phyloP scores from a whole-genome alignment of 2,888 invertebrate species.

The Dasysyrphus tricinctus region DNA sequence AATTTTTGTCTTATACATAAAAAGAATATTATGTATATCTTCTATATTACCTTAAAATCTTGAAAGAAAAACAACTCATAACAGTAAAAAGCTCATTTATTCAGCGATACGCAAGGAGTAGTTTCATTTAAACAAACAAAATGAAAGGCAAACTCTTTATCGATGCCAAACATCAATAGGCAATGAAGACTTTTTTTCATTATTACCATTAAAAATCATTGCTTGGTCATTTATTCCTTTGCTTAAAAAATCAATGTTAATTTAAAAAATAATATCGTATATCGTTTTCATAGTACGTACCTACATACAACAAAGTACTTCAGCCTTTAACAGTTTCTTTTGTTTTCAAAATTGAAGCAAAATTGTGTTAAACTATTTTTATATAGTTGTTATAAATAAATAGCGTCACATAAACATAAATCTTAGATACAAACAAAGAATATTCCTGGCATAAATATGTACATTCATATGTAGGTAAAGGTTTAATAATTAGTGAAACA shows the following conservation, averaged over 20 bases:
- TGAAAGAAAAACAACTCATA: neutral
- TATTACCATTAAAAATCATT: neutral
- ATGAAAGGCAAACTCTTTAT: neutral
- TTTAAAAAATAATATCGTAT: too few species aligned
- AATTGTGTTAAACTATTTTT: neutral
- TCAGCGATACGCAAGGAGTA: neutral
- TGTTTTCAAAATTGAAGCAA: neutral
- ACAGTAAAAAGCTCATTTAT: neutral
- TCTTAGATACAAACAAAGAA: neutral
- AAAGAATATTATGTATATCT: slow-evolving; percentile 7
- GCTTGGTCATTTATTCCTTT: neutral
- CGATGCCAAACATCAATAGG: neutral
- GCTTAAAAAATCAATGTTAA: too few species aligned
- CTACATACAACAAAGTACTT: too few species aligned
- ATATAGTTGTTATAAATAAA: neutral
- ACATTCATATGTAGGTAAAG: neutral
- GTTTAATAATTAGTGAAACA: too few species aligned
- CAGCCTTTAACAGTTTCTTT: neutral
- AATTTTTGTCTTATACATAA: slow-evolving; percentile 50
- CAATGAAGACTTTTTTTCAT: neutral
- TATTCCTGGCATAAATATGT: too few species aligned
- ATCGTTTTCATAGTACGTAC: too few species aligned
- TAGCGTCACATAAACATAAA: neutral
- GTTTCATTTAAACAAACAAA: neutral
- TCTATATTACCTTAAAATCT: slow-evolving; percentile 4